These are phyloP conservation scores for Cyanocitta stelleri DNA, from an alignment of 2,113 vertebrate genomes.

Conservation along the genomic window DNA sequence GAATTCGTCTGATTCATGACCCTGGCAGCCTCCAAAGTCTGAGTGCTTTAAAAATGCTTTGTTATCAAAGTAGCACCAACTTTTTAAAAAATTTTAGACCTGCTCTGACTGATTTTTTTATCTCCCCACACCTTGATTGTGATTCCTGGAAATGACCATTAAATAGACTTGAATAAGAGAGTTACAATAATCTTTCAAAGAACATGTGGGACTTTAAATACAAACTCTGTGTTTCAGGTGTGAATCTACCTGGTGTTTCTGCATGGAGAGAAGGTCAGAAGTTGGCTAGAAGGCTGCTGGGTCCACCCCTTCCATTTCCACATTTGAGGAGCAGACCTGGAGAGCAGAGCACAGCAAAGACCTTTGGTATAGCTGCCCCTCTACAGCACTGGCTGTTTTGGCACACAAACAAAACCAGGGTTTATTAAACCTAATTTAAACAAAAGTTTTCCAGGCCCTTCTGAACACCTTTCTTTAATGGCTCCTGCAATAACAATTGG, in stretches of 20 bases:
- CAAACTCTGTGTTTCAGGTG: constrained; percentile 41
- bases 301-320: constrained; percentile 4
- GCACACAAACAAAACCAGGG: neutral
- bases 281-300: constrained; percentile 59
- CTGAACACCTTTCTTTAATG: neutral
- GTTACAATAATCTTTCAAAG: neutral
- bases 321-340: neutral
- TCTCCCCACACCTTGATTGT: neutral
- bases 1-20: neutral
- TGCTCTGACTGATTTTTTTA: neutral
- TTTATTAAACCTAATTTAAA: neutral
- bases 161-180: neutral
- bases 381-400: neutral
- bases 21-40: neutral
- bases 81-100: neutral
- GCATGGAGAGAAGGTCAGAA: constrained; percentile 72
- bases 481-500: neutral
- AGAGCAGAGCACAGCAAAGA: neutral
- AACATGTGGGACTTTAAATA: neutral
- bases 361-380: constrained; percentile 16
- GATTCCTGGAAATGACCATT: neutral
- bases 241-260: neutral
- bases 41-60: neutral
- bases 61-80: neutral
- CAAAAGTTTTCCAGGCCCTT: neutral